Percentiles rank a stretch among this genome's conserved stretches.
Evolutionary conservation across 2,113 vertebrate genomes (phyloP).

Genomic region (Xenopus laevis): DNA sequence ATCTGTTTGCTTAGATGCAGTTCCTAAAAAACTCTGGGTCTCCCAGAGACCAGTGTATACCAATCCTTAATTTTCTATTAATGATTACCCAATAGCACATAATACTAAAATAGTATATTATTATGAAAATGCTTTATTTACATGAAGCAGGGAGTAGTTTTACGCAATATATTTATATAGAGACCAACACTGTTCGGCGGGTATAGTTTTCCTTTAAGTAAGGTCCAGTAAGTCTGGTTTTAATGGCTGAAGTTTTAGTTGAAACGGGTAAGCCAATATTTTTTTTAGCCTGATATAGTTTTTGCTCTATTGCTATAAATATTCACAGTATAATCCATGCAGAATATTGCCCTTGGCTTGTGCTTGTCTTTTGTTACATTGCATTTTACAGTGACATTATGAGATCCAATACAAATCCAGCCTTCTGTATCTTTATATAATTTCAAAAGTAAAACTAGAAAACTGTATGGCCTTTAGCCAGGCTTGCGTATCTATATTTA

Average conservation of each 20-base stretch:
- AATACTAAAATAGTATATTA: too few relatives aligned
- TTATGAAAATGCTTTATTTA: too few relatives aligned
- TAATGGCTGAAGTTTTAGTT: background rate
- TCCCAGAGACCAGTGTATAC: too few relatives aligned
- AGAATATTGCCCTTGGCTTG: conserved; percentile 42
- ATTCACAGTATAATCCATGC: conserved; percentile 32
- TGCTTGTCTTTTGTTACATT: conserved; percentile 34
- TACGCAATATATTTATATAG: too few relatives aligned
- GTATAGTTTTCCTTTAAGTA: too few relatives aligned
- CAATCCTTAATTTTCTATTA: too few relatives aligned
- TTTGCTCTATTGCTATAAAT: conserved; percentile 26
- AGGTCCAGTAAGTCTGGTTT: background rate
- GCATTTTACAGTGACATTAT: conserved; percentile 36
- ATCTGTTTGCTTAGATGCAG: too few relatives aligned
- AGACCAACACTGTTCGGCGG: too few relatives aligned
- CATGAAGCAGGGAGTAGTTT: too few relatives aligned
- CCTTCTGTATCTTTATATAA: conserved; percentile 1
- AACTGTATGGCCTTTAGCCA: background rate
- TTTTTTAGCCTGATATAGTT: conserved; percentile 17
- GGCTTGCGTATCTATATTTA: too few relatives aligned
- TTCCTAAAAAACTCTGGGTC: too few relatives aligned
- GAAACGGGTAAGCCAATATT: conserved; percentile 8
- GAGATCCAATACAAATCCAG: conserved; percentile 35
- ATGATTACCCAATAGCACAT: too few relatives aligned
- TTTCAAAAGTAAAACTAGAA: background rate